phyloP scores from a whole-genome alignment of 2,888 invertebrate genomes.

The Philaethria dido region DNA sequence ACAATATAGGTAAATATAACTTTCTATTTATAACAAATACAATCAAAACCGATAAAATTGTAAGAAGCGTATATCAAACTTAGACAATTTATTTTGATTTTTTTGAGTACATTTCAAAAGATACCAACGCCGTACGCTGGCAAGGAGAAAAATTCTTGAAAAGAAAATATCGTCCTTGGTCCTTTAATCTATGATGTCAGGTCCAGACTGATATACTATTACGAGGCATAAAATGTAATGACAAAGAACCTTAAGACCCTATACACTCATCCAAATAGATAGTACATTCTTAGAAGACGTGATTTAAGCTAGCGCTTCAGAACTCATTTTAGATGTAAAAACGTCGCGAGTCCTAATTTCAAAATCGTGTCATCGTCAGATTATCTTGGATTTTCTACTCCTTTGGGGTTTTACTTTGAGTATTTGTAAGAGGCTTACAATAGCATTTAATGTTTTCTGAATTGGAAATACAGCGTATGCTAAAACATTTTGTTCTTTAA shows the following conservation, averaged over 20 bases:
- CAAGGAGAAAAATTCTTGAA: neutral
- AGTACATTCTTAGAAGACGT: slow-evolving; percentile 9
- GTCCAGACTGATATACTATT: slow-evolving; percentile 29
- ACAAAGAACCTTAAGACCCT: slow-evolving; percentile 25
- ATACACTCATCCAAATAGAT: slow-evolving; percentile 22
- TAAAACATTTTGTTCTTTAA: slow-evolving; percentile 27
- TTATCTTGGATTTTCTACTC: slow-evolving; percentile 73
- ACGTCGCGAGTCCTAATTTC: slow-evolving; percentile 64
- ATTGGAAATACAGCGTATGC: slow-evolving; percentile 36
- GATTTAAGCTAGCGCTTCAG: slow-evolving; percentile 40
- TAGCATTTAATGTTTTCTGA: slow-evolving; percentile 50
- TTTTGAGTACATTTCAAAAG: slow-evolving; percentile 1
- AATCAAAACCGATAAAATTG: neutral
- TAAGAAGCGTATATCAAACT: neutral
- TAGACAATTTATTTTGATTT: neutral
- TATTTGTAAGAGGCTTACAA: slow-evolving; percentile 67
- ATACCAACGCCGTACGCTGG: neutral
- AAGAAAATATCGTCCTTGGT: slow-evolving; percentile 18
- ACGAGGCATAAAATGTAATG: slow-evolving; percentile 29
- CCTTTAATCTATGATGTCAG: slow-evolving; percentile 32
- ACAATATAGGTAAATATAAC: too few species aligned
- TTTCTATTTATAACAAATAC: too few species aligned
- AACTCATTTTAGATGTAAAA: slow-evolving; percentile 62
- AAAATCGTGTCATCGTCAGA: slow-evolving; percentile 70
- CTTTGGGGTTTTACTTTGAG: slow-evolving; percentile 56